These are phyloP conservation scores for Eutrigla gurnardus DNA, from an alignment of 2,797 vertebrate species.

Conservation along the genomic window DNA sequence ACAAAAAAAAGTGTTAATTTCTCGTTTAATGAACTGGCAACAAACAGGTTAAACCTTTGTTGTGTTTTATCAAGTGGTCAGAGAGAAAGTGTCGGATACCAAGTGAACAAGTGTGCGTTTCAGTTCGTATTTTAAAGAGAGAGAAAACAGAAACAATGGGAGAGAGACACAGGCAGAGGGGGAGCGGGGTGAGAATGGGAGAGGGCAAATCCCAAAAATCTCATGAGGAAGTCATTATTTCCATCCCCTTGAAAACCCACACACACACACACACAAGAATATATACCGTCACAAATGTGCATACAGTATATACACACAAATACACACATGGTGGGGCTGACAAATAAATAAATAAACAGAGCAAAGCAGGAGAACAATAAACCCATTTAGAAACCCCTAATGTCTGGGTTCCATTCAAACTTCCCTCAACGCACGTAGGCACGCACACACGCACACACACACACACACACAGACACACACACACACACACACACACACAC, in stretches of 20 bases:
- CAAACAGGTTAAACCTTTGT: background rate
- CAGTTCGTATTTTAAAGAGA: slow-evolving; percentile 31
- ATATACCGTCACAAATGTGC: slow-evolving; percentile 8
- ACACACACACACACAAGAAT: slow-evolving; percentile 25
- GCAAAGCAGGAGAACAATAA: slow-evolving; percentile 67
- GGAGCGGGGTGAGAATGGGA: slow-evolving; percentile 27
- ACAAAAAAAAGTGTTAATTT: too few relatives aligned
- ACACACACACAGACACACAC: slow-evolving; percentile 24
- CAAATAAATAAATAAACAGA: slow-evolving; percentile 61
- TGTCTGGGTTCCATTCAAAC: slow-evolving; percentile 65
- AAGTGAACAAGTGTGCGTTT: slow-evolving; percentile 50
- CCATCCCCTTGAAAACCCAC: slow-evolving; percentile 48
- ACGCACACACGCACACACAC: slow-evolving; percentile 15
- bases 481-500: slow-evolving; percentile 5
- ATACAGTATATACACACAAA: slow-evolving; percentile 9
- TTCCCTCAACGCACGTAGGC: slow-evolving; percentile 24
- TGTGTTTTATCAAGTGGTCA: background rate
- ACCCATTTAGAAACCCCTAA: slow-evolving; percentile 60
- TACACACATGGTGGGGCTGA: slow-evolving; percentile 44
- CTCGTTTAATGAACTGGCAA: background rate
- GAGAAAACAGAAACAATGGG: slow-evolving; percentile 44
- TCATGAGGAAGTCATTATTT: slow-evolving; percentile 74
- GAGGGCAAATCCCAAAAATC: slow-evolving; percentile 50
- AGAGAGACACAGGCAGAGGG: slow-evolving; percentile 25
- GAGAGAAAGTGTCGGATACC: slow-evolving; percentile 34